Conservation (phyloP, 2,113 vertebrate genomes). For the Pampusana beccarii region DNA sequence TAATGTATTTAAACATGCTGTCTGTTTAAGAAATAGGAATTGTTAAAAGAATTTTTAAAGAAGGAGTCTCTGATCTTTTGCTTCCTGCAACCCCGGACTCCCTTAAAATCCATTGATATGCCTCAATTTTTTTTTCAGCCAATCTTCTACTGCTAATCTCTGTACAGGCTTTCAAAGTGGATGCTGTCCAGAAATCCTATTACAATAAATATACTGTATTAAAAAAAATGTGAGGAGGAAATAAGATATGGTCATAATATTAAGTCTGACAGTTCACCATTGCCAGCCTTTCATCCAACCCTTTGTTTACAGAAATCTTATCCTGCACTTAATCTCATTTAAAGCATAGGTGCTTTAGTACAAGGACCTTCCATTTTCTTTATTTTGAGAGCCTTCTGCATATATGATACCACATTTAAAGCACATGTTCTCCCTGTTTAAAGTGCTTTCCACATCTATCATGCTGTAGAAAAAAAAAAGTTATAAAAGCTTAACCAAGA, state of each 20-base stretch:
- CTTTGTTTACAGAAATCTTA: constrained; percentile 60
- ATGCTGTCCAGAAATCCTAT: constrained; percentile 65
- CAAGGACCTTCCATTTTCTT: constrained; percentile 14
- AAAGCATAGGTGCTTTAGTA: constrained; percentile 34
- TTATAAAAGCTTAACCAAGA: neutral
- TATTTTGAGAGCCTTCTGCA: constrained; percentile 14
- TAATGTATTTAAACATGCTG: neutral
- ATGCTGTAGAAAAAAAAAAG: neutral
- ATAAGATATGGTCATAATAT: constrained; percentile 56
- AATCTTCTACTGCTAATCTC: constrained; percentile 18
- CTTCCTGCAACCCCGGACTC: constrained; percentile 13
- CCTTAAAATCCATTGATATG: constrained; percentile 29
- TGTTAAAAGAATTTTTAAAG: neutral
- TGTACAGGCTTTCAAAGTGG: constrained; percentile 22
- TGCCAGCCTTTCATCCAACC: constrained; percentile 58
- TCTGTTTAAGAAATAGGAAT: neutral
- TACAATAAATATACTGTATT: constrained; percentile 69
- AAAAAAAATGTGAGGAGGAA: constrained; percentile 56
- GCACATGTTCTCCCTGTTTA: neutral
- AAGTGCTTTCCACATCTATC: neutral
- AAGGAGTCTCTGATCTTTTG: neutral
- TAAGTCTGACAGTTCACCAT: constrained; percentile 25
- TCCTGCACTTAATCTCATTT: constrained; percentile 48
- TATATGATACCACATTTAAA: neutral
- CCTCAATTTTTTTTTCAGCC: neutral